phyloP scores from a whole-genome alignment of 23 tunicate species.

The Oikopleura albicans region DNA sequence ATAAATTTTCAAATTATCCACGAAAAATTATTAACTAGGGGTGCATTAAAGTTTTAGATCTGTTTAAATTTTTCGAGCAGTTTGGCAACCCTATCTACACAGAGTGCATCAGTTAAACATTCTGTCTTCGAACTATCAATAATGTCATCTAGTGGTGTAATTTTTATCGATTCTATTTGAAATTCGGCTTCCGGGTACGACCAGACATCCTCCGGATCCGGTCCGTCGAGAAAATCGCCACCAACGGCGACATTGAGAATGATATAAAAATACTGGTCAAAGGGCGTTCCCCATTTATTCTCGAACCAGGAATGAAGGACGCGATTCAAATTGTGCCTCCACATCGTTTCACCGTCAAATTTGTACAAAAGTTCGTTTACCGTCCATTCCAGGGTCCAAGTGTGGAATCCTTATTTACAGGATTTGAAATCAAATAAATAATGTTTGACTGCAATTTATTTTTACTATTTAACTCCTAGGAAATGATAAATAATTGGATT shows the following conservation, averaged over 20 bases:
- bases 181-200: slow-evolving; percentile 75
- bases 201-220: slow-evolving; percentile 47
- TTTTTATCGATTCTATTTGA: slow-evolving; percentile 66
- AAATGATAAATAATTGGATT: no score
- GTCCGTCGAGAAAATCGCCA: slow-evolving; percentile 56
- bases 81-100: no score
- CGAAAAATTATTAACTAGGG: no score
- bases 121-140: not conserved
- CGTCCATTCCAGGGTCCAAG: slow-evolving; percentile 85
- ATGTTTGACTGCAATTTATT: slow-evolving; percentile 22
- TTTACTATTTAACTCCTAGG: no score
- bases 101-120: no score
- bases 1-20: no score
- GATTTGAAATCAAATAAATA: no score
- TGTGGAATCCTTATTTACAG: slow-evolving; percentile 55
- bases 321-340: not conserved
- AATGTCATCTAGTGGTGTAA: slow-evolving; percentile 9
- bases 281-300: not conserved
- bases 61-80: no score
- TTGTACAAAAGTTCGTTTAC: slow-evolving; percentile 42
- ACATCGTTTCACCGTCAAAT: not conserved
- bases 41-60: no score
- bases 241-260: slow-evolving; percentile 77
- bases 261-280: slow-evolving; percentile 31
- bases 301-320: not conserved